Percentiles rank a stretch among this genome's conserved stretches.
phyloP scores from a whole-genome alignment of 2,797 vertebrate species.

The Vespertilio murinus region DNA sequence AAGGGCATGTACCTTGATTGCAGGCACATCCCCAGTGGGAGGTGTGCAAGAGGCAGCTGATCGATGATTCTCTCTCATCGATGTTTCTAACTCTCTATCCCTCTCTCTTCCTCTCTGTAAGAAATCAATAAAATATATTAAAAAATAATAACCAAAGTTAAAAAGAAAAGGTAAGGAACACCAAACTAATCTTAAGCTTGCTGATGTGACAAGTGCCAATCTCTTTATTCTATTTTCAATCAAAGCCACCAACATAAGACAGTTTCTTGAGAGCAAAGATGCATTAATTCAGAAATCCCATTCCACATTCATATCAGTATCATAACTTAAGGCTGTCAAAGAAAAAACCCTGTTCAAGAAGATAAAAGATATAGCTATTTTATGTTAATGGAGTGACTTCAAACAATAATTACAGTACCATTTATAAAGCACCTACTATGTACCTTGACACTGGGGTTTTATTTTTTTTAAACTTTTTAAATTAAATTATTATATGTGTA shows the following conservation, averaged over 20 bases:
- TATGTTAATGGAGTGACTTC: not conserved
- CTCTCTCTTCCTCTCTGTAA: too few relatives aligned
- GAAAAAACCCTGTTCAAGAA: not conserved
- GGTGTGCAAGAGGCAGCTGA: too few relatives aligned
- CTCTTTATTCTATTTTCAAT: not conserved
- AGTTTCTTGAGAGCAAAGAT: conserved; percentile 33
- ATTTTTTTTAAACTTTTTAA: too few relatives aligned
- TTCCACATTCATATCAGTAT: not conserved
- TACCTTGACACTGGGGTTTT: not conserved
- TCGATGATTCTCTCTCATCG: too few relatives aligned
- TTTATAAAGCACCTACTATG: not conserved
- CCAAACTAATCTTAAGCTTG: not conserved
- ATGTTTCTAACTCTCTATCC: too few relatives aligned
- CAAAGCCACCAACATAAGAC: not conserved
- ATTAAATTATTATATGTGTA: too few relatives aligned
- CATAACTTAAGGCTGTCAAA: not conserved
- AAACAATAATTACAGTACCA: not conserved
- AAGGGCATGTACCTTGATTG: too few relatives aligned
- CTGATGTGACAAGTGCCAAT: not conserved
- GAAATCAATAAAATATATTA: too few relatives aligned
- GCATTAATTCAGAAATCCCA: conserved; percentile 25
- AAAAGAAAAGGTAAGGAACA: not conserved
- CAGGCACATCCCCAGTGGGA: too few relatives aligned
- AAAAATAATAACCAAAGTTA: too few relatives aligned
- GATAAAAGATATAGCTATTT: not conserved